Percentiles rank a stretch among this genome's conserved stretches.
Conservation (phyloP, 2,797 vertebrate genomes). For the Fistularia commersonii region DNA sequence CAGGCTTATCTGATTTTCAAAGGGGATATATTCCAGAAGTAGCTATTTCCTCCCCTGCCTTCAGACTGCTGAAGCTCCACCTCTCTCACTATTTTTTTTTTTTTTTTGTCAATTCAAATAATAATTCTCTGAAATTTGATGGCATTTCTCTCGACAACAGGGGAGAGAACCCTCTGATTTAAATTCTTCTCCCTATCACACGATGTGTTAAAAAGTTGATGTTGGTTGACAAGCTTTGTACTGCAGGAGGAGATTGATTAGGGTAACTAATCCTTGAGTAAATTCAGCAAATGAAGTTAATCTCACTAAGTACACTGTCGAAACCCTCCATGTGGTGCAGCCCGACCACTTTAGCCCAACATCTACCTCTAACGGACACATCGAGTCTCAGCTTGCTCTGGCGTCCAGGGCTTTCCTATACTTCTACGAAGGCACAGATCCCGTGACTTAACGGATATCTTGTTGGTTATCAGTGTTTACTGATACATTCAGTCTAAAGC, state of each 20-base stretch:
- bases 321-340: constrained; percentile 4
- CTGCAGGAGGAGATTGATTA: not conserved
- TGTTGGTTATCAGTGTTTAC: too few relatives aligned
- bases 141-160: not conserved
- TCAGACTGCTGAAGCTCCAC: not conserved
- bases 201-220: too few relatives aligned
- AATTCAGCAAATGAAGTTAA: constrained; percentile 2
- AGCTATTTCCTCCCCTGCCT: too few relatives aligned
- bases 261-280: not conserved
- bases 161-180: not conserved
- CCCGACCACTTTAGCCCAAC: constrained; percentile 21
- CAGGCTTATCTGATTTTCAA: too few relatives aligned
- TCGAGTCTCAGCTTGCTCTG: not conserved
- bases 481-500: too few relatives aligned
- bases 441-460: too few relatives aligned
- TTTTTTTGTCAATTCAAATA: not conserved
- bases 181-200: too few relatives aligned
- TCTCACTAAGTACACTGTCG: not conserved
- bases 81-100: not conserved
- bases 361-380: constrained; percentile 54
- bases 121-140: not conserved
- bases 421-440: too few relatives aligned
- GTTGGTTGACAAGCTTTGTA: not conserved
- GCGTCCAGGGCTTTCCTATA: too few relatives aligned
- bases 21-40: too few relatives aligned